A percentile compares a stretch with the other conserved stretches of the same genome.
Conservation (phyloP, 53 echinoderm and acorn worm species). For the Glandiceps talaboti region DNA sequence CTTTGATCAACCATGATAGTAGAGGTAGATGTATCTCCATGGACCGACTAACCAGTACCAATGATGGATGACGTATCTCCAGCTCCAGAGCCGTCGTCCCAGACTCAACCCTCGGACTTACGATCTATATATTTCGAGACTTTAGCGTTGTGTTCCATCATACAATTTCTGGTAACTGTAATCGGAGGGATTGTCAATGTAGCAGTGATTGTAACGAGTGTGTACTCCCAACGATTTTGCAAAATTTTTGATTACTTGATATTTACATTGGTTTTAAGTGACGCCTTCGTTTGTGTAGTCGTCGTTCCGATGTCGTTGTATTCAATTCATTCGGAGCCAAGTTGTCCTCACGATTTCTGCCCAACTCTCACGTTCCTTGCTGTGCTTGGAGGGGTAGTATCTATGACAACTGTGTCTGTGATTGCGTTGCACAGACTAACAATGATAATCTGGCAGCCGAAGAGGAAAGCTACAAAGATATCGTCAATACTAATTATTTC, state of each 20-base stretch:
- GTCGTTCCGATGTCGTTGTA: not conserved
- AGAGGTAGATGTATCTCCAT: too few relatives aligned
- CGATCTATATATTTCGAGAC: not conserved
- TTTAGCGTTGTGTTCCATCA: not conserved
- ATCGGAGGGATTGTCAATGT: not conserved
- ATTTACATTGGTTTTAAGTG: not conserved
- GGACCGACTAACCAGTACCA: too few relatives aligned
- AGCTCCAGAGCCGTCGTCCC: too few relatives aligned
- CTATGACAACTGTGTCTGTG: not conserved
- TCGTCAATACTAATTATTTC: not conserved
- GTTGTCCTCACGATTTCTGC: not conserved
- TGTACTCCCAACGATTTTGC: not conserved
- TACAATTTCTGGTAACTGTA: not conserved
- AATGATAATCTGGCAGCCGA: not conserved
- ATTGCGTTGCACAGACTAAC: not conserved
- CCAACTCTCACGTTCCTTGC: not conserved
- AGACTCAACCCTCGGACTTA: too few relatives aligned
- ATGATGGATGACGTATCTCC: too few relatives aligned
- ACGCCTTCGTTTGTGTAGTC: not conserved
- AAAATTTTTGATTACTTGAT: not conserved
- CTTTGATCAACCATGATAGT: too few relatives aligned
- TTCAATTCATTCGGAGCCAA: not conserved
- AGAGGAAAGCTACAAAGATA: not conserved
- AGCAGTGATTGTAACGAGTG: not conserved
- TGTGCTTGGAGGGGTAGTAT: not conserved